These are phyloP conservation scores for Cotesia glomerata DNA, from an alignment of 1,140 invertebrate genomes.

Conservation along the genomic window DNA sequence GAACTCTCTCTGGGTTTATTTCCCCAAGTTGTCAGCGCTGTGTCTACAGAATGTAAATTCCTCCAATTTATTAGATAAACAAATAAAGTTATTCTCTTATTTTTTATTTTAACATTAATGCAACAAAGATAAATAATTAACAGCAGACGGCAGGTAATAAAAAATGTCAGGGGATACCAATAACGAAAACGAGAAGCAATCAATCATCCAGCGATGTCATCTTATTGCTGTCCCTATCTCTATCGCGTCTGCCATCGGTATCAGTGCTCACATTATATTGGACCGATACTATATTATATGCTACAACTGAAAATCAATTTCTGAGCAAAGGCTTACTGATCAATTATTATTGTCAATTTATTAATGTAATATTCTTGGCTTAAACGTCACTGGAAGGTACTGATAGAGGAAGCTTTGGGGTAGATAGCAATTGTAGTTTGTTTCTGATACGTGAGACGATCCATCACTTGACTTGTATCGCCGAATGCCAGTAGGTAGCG, in stretches of 20 bases:
- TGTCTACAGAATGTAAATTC: too few species aligned
- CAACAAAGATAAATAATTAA: too few species aligned
- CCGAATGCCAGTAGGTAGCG: slow-evolving; percentile 35
- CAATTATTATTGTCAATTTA: slow-evolving; percentile 2
- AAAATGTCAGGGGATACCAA: too few species aligned
- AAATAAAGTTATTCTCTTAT: too few species aligned
- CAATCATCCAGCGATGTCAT: not conserved
- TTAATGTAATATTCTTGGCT: slow-evolving; percentile 12
- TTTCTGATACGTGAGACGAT: slow-evolving; percentile 33
- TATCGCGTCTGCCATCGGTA: slow-evolving; percentile 4
- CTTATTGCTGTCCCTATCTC: not conserved
- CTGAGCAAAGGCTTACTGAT: slow-evolving; percentile 1
- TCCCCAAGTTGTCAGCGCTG: too few species aligned
- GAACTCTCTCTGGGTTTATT: too few species aligned
- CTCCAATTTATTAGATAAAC: too few species aligned
- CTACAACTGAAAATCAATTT: slow-evolving; percentile 11
- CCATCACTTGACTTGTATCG: slow-evolving; percentile 34
- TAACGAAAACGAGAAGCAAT: not conserved
- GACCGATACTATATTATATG: slow-evolving; percentile 7
- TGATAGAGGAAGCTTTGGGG: not conserved
- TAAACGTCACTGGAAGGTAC: not conserved
- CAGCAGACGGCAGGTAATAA: too few species aligned
- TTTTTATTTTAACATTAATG: too few species aligned
- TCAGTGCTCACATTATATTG: not conserved
- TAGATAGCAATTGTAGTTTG: slow-evolving; percentile 19